These are phyloP conservation scores for Drosophila eohydei DNA, from an alignment of 2,888 invertebrate genomes.

Conservation along the genomic window DNA sequence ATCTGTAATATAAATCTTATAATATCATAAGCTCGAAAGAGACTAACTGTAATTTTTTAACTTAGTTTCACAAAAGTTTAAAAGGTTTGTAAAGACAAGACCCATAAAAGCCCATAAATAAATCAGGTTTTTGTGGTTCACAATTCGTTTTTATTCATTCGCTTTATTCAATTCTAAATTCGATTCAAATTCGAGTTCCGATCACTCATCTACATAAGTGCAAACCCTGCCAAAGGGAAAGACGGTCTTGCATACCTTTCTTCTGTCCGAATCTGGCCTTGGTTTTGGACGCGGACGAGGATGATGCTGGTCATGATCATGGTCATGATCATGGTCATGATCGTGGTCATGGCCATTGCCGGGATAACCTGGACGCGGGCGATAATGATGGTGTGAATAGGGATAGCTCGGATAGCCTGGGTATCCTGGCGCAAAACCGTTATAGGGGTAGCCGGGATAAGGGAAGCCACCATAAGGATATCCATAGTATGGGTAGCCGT, in stretches of 20 bases:
- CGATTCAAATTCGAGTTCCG: not conserved
- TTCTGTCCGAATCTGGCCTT: not conserved
- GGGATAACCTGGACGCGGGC: not conserved
- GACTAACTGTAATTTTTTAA: not conserved
- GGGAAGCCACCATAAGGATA: constrained; percentile 3
- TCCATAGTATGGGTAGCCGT: not conserved
- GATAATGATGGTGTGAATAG: not conserved
- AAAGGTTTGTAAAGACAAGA: too few species aligned
- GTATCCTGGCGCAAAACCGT: not conserved
- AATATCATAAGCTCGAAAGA: too few species aligned
- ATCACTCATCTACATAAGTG: not conserved
- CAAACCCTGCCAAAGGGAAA: constrained; percentile 19
- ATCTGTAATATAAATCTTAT: too few species aligned
- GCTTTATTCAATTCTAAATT: not conserved
- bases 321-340: not conserved
- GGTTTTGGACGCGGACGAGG: not conserved
- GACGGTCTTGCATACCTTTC: not conserved
- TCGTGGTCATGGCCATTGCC: not conserved
- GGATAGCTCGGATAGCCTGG: not conserved
- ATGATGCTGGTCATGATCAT: not conserved
- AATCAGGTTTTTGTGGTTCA: not conserved
- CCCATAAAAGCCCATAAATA: not conserved
- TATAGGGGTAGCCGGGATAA: not conserved
- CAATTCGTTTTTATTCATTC: not conserved
- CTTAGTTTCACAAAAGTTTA: not conserved